A percentile compares a stretch with the other conserved stretches of the same genome.
phyloP scores from a whole-genome alignment of 2,888 invertebrate species.

The Coenonympha glycerion region DNA sequence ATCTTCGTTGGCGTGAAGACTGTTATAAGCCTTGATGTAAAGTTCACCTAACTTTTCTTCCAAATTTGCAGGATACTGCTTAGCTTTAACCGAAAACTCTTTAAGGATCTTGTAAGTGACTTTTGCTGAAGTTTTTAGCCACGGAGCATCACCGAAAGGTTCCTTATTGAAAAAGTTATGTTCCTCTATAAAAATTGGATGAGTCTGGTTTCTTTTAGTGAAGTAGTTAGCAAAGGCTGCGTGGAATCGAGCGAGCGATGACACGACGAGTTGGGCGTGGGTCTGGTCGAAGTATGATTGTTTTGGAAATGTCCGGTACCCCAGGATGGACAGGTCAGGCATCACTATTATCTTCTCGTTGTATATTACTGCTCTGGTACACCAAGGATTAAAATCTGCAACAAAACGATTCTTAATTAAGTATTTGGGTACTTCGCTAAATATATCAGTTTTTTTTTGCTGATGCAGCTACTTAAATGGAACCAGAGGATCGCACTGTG shows the following conservation, averaged over 20 bases:
- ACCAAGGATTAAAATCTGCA: conserved; percentile 5
- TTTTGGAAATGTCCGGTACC: conserved; percentile 27
- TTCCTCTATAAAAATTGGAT: conserved; percentile 37
- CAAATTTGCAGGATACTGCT: conserved; percentile 32
- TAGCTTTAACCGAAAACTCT: conserved; percentile 43
- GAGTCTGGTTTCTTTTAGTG: conserved; percentile 36
- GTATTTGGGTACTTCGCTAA: too few species aligned
- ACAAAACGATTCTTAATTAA: not conserved
- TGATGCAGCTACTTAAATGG: too few species aligned
- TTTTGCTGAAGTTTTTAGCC: conserved; percentile 47
- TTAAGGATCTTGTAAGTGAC: conserved; percentile 42
- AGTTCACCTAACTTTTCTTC: conserved; percentile 36
- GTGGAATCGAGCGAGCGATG: conserved; percentile 54
- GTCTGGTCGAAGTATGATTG: conserved; percentile 40
- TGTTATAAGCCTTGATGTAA: conserved; percentile 44
- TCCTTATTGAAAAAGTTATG: conserved; percentile 40
- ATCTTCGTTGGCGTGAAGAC: conserved; percentile 37
- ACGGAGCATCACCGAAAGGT: conserved; percentile 44
- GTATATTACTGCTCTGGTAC: not conserved
- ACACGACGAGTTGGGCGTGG: conserved; percentile 39
- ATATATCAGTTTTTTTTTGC: too few species aligned
- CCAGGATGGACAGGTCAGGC: not conserved
- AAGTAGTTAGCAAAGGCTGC: conserved; percentile 53
- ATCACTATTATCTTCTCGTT: not conserved
- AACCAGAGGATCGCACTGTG: too few species aligned